A percentile compares a stretch with the other conserved stretches of the same genome.
Evolutionary conservation across 2,888 invertebrate species (phyloP).

Genomic region (Acrocyrtus sp.): DNA sequence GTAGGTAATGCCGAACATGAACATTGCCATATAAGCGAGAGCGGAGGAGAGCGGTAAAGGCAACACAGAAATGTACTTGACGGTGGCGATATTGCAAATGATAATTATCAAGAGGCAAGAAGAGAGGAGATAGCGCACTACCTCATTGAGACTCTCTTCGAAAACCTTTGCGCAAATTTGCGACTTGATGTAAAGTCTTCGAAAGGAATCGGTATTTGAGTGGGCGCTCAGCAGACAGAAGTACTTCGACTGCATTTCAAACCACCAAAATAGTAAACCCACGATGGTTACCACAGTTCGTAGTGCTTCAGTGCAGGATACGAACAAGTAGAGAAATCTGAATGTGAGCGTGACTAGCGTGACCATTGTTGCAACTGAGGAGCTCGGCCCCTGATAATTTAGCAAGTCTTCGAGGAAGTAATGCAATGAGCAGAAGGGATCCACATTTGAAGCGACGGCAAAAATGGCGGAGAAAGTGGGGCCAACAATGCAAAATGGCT

Average conservation of each 20-base stretch:
- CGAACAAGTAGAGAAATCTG: no score
- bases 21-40: background rate
- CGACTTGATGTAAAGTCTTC: background rate
- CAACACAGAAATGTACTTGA: background rate
- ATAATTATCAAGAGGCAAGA: background rate
- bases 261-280: conserved; percentile 5
- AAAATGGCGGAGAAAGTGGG: no score
- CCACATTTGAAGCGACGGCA: no score
- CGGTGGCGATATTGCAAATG: background rate
- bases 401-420: no score
- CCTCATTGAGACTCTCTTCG: background rate
- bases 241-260: conserved; percentile 1
- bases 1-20: background rate
- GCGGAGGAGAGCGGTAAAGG: background rate
- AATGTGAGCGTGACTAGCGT: no score
- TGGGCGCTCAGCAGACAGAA: background rate
- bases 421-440: no score
- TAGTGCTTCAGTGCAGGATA: no score
- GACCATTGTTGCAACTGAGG: no score
- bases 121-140: background rate
- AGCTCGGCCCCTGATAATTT: no score
- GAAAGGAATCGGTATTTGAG: background rate
- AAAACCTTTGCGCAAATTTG: background rate
- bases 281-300: no score
- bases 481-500: no score